These are phyloP conservation scores for Galerucella calmariensis DNA, from an alignment of 2,888 invertebrate species.

Conservation along the genomic window DNA sequence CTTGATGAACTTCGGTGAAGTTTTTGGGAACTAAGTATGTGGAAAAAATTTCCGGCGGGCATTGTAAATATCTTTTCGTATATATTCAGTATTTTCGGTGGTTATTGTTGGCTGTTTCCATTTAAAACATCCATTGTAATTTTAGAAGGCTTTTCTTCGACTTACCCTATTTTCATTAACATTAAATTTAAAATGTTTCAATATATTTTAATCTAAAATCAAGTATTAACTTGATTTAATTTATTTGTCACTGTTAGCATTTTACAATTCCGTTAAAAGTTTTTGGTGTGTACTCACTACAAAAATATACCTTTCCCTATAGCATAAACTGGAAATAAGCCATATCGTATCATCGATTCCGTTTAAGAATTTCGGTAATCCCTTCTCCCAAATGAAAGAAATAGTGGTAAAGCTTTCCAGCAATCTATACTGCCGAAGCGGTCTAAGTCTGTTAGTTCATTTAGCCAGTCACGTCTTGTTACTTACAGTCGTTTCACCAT, in stretches of 20 bases:
- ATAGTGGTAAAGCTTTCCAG: slow-evolving; percentile 34
- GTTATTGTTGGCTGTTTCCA: too few species aligned
- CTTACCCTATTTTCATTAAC: too few species aligned
- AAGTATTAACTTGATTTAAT: too few species aligned
- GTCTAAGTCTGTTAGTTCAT: slow-evolving; percentile 54
- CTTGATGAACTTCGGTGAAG: too few species aligned
- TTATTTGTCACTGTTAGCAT: not conserved
- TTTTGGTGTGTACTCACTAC: not conserved
- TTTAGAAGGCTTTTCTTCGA: too few species aligned
- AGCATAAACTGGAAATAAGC: slow-evolving; percentile 16
- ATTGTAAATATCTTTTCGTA: too few species aligned
- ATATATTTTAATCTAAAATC: too few species aligned
- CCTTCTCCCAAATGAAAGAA: slow-evolving; percentile 31
- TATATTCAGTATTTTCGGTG: too few species aligned
- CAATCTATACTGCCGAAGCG: slow-evolving; percentile 24
- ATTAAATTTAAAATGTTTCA: too few species aligned
- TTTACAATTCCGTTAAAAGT: not conserved
- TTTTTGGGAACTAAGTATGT: too few species aligned
- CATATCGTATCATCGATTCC: slow-evolving; percentile 30
- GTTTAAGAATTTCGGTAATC: slow-evolving; percentile 33
- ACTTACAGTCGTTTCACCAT: slow-evolving; percentile 58
- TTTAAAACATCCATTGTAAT: too few species aligned
- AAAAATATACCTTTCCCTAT: not conserved
- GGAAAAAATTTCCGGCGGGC: too few species aligned
- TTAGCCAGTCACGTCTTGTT: slow-evolving; percentile 63